Evolutionary conservation across 2,888 invertebrate genomes (phyloP).

Genomic region (Rhogogaster chlorosoma): DNA sequence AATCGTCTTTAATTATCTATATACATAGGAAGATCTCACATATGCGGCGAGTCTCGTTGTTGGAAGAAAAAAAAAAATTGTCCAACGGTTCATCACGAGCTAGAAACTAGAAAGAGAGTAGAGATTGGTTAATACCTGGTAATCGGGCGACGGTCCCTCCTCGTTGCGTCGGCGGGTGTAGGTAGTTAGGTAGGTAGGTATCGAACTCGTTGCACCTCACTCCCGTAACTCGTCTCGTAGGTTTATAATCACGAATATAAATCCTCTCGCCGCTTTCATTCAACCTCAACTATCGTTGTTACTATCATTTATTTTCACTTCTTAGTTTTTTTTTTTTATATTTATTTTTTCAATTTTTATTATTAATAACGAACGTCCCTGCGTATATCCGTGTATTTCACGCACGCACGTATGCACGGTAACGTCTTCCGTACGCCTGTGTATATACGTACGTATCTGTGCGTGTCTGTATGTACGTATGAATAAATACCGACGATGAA

Average conservation of each 20-base stretch:
- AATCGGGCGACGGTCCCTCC: slow-evolving; percentile 11
- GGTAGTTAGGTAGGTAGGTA: slow-evolving; percentile 9
- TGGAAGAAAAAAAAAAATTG: neutral
- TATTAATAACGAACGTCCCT: neutral
- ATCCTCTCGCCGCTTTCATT: neutral
- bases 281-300: neutral
- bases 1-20: neutral
- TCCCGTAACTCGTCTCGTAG: neutral
- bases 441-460: neutral
- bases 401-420: neutral
- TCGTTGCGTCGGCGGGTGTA: slow-evolving; percentile 9
- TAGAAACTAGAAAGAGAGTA: neutral
- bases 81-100: neutral
- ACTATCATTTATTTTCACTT: neutral
- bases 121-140: slow-evolving; percentile 5
- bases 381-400: neutral
- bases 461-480: neutral
- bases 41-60: neutral
- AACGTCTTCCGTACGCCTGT: neutral
- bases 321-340: too few relatives aligned
- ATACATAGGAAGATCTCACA: neutral
- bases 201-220: slow-evolving; percentile 19
- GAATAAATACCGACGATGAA: neutral
- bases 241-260: neutral
- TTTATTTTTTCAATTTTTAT: too few relatives aligned